Conservation (phyloP, 53 echinoderm and acorn worm species). For the Holothuria leucospilota region DNA sequence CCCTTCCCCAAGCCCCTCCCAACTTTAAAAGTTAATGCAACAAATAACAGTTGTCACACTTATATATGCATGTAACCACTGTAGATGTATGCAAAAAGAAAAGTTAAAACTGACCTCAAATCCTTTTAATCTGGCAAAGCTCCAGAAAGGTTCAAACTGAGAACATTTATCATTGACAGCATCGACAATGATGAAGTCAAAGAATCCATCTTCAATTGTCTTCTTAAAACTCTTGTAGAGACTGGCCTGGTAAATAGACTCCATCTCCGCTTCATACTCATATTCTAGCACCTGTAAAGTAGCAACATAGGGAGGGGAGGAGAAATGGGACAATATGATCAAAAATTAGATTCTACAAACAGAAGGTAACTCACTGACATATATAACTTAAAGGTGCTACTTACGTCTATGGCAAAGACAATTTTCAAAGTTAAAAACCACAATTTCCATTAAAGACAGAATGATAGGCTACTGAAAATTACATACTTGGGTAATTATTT, state of each 20-base stretch:
- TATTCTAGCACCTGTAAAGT: slow-evolving; percentile 80
- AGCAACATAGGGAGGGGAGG: background rate
- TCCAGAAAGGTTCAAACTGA: slow-evolving; percentile 91
- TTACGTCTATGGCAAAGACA: no score
- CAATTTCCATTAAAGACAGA: no score
- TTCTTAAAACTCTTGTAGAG: slow-evolving; percentile 97
- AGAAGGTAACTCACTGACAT: background rate
- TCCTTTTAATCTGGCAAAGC: slow-evolving; percentile 88
- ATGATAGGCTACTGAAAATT: no score
- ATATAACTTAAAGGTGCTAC: background rate
- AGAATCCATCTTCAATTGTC: slow-evolving; percentile 97
- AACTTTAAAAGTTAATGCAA: no score
- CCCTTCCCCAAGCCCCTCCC: no score
- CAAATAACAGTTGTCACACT: no score
- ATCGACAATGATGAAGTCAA: slow-evolving; percentile 97
- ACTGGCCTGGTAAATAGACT: slow-evolving; percentile 89
- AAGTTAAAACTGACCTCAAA: slow-evolving; percentile 76
- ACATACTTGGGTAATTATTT: no score
- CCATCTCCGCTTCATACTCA: slow-evolving; percentile 95
- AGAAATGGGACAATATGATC: background rate
- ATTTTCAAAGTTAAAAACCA: no score
- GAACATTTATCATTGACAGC: slow-evolving; percentile 92
- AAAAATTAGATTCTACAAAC: background rate
- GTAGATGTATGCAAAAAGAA: no score
- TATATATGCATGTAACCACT: no score